Evolutionary conservation across 2,888 invertebrate species (phyloP).

Genomic region (Synanthedon formicaeformis): DNA sequence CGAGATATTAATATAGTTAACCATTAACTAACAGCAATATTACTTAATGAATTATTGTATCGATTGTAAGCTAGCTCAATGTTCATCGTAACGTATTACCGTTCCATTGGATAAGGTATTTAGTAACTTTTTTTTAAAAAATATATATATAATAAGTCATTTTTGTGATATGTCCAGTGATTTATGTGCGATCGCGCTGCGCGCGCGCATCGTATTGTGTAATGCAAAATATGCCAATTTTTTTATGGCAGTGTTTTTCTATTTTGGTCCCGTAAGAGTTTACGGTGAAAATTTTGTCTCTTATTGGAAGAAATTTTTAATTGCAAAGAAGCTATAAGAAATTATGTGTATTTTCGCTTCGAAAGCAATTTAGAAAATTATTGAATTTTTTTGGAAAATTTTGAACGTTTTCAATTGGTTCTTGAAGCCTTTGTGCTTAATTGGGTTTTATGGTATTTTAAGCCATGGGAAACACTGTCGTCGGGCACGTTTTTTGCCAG

Average conservation of each 20-base stretch:
- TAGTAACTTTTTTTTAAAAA: slow-evolving; percentile 36
- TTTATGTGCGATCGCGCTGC: slow-evolving; percentile 9
- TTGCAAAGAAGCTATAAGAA: no score
- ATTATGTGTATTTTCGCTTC: no score
- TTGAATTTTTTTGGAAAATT: no score
- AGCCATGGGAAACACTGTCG: no score
- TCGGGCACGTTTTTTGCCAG: no score
- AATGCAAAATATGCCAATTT: slow-evolving; percentile 17
- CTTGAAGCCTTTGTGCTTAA: no score
- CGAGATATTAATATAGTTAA: slow-evolving; percentile 46
- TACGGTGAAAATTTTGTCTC: no score
- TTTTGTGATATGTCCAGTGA: slow-evolving; percentile 68
- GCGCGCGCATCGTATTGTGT: slow-evolving; percentile 8
- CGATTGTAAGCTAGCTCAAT: slow-evolving; percentile 68
- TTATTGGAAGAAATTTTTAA: no score
- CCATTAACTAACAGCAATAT: slow-evolving; percentile 65
- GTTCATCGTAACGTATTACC: slow-evolving; percentile 58
- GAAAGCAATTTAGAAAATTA: no score
- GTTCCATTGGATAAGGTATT: slow-evolving; percentile 67
- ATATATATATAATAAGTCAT: slow-evolving; percentile 33
- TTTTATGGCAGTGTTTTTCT: not conserved
- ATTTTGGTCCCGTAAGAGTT: no score
- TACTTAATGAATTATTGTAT: slow-evolving; percentile 65
- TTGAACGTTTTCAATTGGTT: no score
- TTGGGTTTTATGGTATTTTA: no score